Evolutionary conservation across 2,797 vertebrate species (phyloP).

Genomic region (Setipinna tenuifilis): DNA sequence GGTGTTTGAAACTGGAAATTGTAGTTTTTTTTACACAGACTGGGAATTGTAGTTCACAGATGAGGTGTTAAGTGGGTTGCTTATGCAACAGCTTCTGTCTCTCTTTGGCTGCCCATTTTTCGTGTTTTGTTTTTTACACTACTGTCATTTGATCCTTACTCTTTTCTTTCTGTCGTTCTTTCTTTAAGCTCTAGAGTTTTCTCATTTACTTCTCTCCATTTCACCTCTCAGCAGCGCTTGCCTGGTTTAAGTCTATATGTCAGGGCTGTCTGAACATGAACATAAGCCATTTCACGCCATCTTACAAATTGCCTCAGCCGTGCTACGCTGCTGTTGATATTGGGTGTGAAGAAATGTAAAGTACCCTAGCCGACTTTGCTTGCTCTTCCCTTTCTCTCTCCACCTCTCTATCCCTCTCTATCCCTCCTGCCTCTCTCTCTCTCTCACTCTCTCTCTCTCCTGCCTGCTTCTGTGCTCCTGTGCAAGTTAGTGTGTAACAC

Average conservation of each 20-base stretch:
- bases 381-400: background rate
- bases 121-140: background rate
- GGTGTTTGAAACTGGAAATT: background rate
- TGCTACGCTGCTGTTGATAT: background rate
- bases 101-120: background rate
- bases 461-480: background rate
- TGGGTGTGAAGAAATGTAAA: no score
- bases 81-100: background rate
- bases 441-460: slow-evolving; percentile 22
- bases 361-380: background rate
- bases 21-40: background rate
- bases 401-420: background rate
- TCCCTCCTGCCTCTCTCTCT: background rate
- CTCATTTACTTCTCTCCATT: background rate
- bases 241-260: background rate
- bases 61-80: background rate
- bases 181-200: background rate
- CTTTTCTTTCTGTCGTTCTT: background rate
- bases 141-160: background rate
- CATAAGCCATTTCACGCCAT: slow-evolving; percentile 17
- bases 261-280: slow-evolving; percentile 6
- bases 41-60: background rate
- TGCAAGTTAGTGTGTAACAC: background rate
- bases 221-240: background rate
- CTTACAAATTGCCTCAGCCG: background rate